These are phyloP conservation scores for Calliphora vicina DNA, from an alignment of 1,140 invertebrate species.

Conservation along the genomic window DNA sequence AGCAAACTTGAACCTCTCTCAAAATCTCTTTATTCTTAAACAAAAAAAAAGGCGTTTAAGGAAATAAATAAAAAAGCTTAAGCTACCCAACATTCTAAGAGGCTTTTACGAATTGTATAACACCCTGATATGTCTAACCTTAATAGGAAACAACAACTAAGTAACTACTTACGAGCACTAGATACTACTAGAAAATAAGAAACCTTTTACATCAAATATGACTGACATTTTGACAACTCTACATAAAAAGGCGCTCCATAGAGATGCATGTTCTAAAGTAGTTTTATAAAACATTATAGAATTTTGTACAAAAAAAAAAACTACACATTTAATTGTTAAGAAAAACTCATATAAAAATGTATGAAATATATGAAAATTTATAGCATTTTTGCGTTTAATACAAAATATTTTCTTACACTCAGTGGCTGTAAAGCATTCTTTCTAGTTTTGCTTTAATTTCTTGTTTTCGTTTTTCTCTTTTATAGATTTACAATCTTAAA, in stretches of 20 bases:
- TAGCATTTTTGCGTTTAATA: conserved; percentile 18
- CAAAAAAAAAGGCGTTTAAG: not conserved
- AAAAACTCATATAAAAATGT: not conserved
- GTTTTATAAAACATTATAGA: not conserved
- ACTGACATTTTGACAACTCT: not conserved
- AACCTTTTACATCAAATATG: not conserved
- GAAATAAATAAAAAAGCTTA: not conserved
- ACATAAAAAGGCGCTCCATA: too few relatives aligned
- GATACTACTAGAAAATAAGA: not conserved
- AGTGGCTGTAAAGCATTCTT: not conserved
- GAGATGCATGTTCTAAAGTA: not conserved
- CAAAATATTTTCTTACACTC: not conserved
- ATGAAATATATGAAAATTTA: conserved; percentile 5
- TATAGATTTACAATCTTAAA: conserved; percentile 1
- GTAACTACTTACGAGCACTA: not conserved
- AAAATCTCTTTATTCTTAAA: too few relatives aligned
- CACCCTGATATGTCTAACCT: not conserved
- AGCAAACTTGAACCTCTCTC: too few relatives aligned
- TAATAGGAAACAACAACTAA: not conserved
- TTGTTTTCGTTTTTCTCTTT: not conserved
- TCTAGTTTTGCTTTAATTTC: not conserved
- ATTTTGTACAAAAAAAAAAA: not conserved
- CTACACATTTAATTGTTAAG: not conserved
- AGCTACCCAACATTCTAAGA: not conserved
- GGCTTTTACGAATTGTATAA: not conserved